phyloP scores from a whole-genome alignment of 2,113 vertebrate genomes.

The Eretmochelys imbricata region DNA sequence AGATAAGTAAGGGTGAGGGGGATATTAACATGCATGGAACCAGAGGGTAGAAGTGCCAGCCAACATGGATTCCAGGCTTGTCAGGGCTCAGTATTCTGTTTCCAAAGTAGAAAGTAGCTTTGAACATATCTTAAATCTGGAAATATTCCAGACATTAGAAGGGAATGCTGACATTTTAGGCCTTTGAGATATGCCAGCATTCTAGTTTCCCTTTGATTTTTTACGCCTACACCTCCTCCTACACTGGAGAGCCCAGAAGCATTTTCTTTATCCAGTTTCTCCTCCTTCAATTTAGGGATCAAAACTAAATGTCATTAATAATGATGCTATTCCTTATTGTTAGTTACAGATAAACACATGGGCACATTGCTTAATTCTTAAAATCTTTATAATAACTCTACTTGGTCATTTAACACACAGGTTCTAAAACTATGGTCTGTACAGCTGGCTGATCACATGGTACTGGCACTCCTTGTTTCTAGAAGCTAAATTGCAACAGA shows the following conservation, averaged over 20 bases:
- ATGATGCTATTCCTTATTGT: neutral
- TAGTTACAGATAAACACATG: slow-evolving; percentile 24
- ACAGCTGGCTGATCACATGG: slow-evolving; percentile 16
- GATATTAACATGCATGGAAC: slow-evolving; percentile 30
- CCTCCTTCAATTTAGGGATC: neutral
- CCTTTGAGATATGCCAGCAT: slow-evolving; percentile 22
- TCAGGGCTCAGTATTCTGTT: slow-evolving; percentile 27
- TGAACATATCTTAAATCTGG: slow-evolving; percentile 39
- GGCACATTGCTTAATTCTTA: neutral
- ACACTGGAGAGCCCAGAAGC: neutral
- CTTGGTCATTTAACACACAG: slow-evolving; percentile 52
- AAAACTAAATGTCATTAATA: slow-evolving; percentile 18
- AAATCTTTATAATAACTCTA: neutral
- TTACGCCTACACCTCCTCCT: slow-evolving; percentile 10
- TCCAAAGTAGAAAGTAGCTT: slow-evolving; percentile 48
- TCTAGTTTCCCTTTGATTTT: neutral
- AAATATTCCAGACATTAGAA: slow-evolving; percentile 40
- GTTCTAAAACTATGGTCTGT: neutral
- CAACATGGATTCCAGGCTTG: slow-evolving; percentile 49
- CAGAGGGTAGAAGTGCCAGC: slow-evolving; percentile 27
- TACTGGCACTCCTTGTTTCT: slow-evolving; percentile 13
- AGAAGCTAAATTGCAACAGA: slow-evolving; percentile 55
- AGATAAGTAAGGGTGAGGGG: neutral
- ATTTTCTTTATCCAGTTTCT: neutral
- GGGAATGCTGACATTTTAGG: slow-evolving; percentile 18